These are phyloP conservation scores for Hippocampus mohnikei DNA, from an alignment of 2,113 vertebrate species.

Conservation along the genomic window DNA sequence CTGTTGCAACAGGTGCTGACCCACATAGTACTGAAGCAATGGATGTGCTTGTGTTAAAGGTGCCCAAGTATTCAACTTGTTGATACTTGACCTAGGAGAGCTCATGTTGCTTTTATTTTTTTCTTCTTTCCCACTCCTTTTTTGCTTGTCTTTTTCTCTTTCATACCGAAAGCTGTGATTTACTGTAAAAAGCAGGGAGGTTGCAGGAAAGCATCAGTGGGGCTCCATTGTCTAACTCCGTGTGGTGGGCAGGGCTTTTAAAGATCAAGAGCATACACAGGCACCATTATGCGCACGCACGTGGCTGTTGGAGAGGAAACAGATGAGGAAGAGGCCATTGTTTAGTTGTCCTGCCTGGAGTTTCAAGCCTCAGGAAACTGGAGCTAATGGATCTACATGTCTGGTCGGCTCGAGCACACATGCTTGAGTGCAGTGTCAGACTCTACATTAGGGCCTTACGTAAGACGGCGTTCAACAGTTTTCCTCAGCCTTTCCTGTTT, in stretches of 20 bases:
- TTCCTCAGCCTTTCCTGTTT: conserved; percentile 43
- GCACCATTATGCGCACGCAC: conserved; percentile 19
- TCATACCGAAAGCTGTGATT: conserved; percentile 25
- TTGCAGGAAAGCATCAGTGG: conserved; percentile 17
- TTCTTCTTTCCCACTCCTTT: conserved; percentile 2
- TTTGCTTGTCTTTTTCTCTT: background rate
- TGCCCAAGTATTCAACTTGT: conserved; percentile 3
- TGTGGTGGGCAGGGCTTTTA: conserved; percentile 38
- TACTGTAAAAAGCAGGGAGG: conserved; percentile 11
- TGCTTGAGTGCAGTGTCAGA: conserved; percentile 35
- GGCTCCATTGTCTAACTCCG: conserved; percentile 35
- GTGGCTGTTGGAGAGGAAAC: conserved; percentile 59
- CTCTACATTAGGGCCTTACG: conserved; percentile 40
- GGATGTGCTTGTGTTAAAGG: background rate
- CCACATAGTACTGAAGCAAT: background rate
- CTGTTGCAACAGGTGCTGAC: conserved; percentile 87
- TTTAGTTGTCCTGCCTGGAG: conserved; percentile 54
- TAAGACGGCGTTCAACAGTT: conserved; percentile 45
- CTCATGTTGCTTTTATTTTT: conserved; percentile 6
- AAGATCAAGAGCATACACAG: conserved; percentile 28
- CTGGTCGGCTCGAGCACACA: conserved; percentile 53
- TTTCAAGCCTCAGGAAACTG: conserved; percentile 64
- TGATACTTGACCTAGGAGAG: conserved; percentile 21
- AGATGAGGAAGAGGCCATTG: conserved; percentile 67
- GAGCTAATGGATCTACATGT: conserved; percentile 62